Percentiles rank a stretch among this genome's conserved stretches.
Evolutionary conservation across 2,113 vertebrate genomes (phyloP).

Genomic region (Mobula birostris): DNA sequence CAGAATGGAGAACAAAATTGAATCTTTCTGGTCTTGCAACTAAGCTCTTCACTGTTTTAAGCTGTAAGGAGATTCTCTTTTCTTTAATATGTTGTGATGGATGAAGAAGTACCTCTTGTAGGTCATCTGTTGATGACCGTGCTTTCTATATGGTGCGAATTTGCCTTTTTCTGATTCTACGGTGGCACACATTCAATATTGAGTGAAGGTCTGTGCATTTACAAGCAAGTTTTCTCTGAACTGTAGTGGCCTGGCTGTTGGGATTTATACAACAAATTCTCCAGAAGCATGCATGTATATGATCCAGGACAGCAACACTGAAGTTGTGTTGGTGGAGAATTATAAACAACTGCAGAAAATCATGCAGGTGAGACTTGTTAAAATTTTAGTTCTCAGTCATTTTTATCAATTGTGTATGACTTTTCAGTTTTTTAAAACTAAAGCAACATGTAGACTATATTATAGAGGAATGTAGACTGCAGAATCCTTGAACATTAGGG

Average conservation of each 20-base stretch:
- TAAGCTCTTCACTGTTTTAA: background rate
- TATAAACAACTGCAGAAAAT: conserved; percentile 64
- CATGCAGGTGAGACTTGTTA: conserved; percentile 52
- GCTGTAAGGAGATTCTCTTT: background rate
- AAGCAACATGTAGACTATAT: too few species aligned
- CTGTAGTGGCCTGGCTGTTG: conserved; percentile 56
- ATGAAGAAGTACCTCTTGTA: background rate
- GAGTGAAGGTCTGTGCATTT: background rate
- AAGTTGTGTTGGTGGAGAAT: conserved; percentile 64
- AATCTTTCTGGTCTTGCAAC: background rate
- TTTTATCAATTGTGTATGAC: background rate
- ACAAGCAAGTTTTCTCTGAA: conserved; percentile 35
- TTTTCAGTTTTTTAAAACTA: background rate
- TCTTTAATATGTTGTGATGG: too few species aligned
- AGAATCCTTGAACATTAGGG: background rate
- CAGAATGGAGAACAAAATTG: background rate
- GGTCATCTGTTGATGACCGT: background rate
- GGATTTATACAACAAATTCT: conserved; percentile 66
- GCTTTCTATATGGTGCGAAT: background rate
- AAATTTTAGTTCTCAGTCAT: background rate
- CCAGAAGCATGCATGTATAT: conserved; percentile 62
- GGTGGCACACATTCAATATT: background rate
- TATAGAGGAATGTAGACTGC: background rate
- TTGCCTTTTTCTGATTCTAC: background rate
- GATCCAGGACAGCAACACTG: conserved; percentile 55